Conservation (phyloP, 2,797 vertebrate species). For the Australoheros facetus region DNA sequence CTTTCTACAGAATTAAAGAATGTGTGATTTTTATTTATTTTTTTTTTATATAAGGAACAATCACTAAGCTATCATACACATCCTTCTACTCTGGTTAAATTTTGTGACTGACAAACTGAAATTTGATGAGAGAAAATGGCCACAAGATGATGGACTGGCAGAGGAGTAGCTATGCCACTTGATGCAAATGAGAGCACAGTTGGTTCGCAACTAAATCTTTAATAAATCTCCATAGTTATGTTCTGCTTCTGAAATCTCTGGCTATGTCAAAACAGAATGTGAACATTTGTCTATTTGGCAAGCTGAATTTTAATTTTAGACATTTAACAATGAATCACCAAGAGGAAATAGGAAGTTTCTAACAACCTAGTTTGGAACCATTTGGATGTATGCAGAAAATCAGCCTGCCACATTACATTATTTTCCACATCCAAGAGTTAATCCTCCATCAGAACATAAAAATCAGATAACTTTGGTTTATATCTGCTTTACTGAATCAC, state of each 20-base stretch:
- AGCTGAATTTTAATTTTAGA: conserved; percentile 28
- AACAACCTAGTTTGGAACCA: not conserved
- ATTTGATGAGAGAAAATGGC: conserved; percentile 10
- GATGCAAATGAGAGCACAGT: conserved; percentile 41
- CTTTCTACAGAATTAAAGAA: not conserved
- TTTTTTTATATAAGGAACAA: not conserved
- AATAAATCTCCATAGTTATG: conserved; percentile 17
- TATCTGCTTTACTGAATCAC: not conserved
- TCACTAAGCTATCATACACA: not conserved
- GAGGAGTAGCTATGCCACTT: not conserved
- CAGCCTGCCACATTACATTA: not conserved
- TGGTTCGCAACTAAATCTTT: conserved; percentile 25
- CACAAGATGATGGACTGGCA: conserved; percentile 37
- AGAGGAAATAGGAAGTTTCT: not conserved
- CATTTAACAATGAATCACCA: conserved; percentile 6
- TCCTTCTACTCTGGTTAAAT: not conserved
- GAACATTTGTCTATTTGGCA: conserved; percentile 36
- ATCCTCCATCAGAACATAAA: not conserved
- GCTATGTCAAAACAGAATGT: conserved; percentile 24
- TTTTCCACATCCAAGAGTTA: conserved; percentile 4
- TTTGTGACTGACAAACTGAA: not conserved
- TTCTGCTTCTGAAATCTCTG: conserved; percentile 20
- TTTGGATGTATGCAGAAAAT: conserved; percentile 14
- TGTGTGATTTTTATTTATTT: not conserved
- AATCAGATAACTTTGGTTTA: not conserved